Conservation (phyloP, 2,797 vertebrate species). For the Selene dorsalis region DNA sequence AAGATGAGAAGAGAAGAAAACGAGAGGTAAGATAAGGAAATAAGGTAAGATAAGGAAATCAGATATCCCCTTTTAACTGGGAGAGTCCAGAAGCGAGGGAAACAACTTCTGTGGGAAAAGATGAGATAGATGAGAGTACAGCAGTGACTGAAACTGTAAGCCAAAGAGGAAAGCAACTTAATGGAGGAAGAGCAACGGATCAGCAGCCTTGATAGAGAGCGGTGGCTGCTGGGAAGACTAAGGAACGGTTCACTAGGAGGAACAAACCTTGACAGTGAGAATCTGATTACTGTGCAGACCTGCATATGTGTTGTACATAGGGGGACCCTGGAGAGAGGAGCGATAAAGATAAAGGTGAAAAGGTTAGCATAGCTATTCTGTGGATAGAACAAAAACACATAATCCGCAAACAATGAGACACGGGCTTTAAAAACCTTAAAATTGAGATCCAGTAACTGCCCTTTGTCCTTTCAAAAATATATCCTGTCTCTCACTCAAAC, state of each 20-base stretch:
- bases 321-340: slow-evolving; percentile 79
- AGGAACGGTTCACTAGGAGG: slow-evolving; percentile 27
- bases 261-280: slow-evolving; percentile 87
- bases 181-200: slow-evolving; percentile 55
- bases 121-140: slow-evolving; percentile 23
- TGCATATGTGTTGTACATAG: slow-evolving; percentile 77
- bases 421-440: neutral
- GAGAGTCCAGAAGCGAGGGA: slow-evolving; percentile 18
- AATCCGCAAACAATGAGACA: slow-evolving; percentile 36
- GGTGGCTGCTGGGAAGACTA: slow-evolving; percentile 45
- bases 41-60: slow-evolving; percentile 27
- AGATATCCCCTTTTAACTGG: slow-evolving; percentile 18
- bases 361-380: slow-evolving; percentile 6
- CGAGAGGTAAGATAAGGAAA: slow-evolving; percentile 10
- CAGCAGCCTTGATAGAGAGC: slow-evolving; percentile 50
- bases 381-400: slow-evolving; percentile 9
- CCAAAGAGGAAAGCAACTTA: slow-evolving; percentile 27
- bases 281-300: slow-evolving; percentile 89
- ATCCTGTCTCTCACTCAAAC: slow-evolving; percentile 35
- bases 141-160: slow-evolving; percentile 24
- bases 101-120: slow-evolving; percentile 27
- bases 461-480: slow-evolving; percentile 24
- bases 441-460: neutral
- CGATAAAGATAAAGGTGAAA: slow-evolving; percentile 47
- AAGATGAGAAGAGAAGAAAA: slow-evolving; percentile 13